Base-by-base conservation (phyloP, 1,140 invertebrate genomes). In the Lepeophtheirus salmonis region DNA sequence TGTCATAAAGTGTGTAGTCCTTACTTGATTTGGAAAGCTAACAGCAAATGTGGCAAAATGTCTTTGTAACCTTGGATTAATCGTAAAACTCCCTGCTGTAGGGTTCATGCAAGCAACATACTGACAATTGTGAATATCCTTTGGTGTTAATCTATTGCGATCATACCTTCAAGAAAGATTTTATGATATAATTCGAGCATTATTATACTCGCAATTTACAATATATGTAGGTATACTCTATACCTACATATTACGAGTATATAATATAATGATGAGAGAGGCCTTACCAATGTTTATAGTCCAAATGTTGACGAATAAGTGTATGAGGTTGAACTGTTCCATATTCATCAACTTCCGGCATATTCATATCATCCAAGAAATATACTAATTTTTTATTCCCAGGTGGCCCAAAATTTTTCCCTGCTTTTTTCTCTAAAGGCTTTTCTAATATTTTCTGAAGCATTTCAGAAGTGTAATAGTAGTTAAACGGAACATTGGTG, bases 41-140 rank as follows among this genome's bases (percentile, higher is more conserved):
- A 96, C 80, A 25, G 90, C 87, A 71, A 97, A 91, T 0, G 95
- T 89, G 66, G 83, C 83, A 70, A 97, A 97, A 70, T 96, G 90
- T 59, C 91, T 75, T 70, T 94, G 89, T 2, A 97, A 75, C 63
- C 91, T 77, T 0, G 89, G 86, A 75, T 95, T 92, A 60, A 97
- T 91, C 0, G 89, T 94, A 68, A 96, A 96, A 67, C 86, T 92
- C 25, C 91, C 91, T 56, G 90, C 89, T 0, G 90, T 95, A 0
- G 91, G 92, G 73, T 96, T 96, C 91, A 97, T 96, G 68, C 88
- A 94, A 22, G 87, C 85, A 0, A 96, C 83, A 68, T 96, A 97
- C 70, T 96, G 91, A 60, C 88, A 92, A 68, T 95, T 95, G 67
- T 92, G 87, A 62, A 97, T 92, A 58, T 96, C 91, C 73, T 96